Base-by-base conservation (phyloP, 2,888 invertebrate species). In the Drosophila anomalata region DNA sequence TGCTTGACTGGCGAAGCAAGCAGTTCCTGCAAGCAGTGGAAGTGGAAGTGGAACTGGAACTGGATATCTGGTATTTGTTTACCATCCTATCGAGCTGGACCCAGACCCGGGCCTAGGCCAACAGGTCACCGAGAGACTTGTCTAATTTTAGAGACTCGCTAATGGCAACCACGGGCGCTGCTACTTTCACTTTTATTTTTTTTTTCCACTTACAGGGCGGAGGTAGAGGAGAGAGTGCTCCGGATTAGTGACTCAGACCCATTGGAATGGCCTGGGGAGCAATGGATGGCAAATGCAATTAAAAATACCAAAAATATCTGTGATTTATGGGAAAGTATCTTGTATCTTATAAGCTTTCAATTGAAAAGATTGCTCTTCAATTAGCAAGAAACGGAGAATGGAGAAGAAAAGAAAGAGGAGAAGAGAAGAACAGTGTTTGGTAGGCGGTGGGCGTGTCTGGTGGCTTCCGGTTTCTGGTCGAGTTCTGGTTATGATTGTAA, bases 71-170 rank as follows among this genome's bases (percentile, higher is more conserved):
- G 24, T 46, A 12, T 55, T 55, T 46, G 46, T 46, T 55, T 55
- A 46, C 11, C 33, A 17, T 17, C 17, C 17, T 17, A 17, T 17
- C 17, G 17, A 17, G 17, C 12, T 48, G 36, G 20, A 36, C 24
- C 20, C 26, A 36, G 20, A 36, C 58, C 50, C 17, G 17, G 50
- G 60, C 62, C 63, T 61, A 63, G 63, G 63, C 62, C 63, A 63
- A 61, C 63, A 63, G 63, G 63, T 61, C 62, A 61, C 51, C 29
- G 22, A 61, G 63, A 42, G 63, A 42, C 62, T 44, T 61, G 63
- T 63, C 63, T 63, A 63, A 51, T 61, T 63, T 63, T 51, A 61
- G 63, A 63, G 26, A 62, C 62, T 17, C 51, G 63, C 62, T 61
- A 61, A 61, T 61, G 62, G 63, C 61, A 36, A 36, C 50, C 61